Evolutionary conservation across 2,888 invertebrate species (phyloP).

Genomic region (Nomada fucata): DNA sequence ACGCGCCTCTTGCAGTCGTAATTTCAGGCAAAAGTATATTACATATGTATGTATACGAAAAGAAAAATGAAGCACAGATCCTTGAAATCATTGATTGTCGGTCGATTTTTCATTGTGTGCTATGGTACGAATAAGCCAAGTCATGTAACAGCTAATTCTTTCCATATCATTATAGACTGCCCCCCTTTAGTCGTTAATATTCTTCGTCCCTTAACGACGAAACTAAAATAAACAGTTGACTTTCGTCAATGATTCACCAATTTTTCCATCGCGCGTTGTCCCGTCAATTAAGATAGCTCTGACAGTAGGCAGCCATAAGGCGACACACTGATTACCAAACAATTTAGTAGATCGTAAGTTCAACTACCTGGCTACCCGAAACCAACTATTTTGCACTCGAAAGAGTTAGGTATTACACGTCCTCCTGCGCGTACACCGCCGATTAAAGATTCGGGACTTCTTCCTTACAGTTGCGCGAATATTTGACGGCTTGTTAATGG

Average conservation of each 20-base stretch:
- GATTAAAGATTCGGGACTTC: too few relatives aligned
- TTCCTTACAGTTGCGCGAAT: too few relatives aligned
- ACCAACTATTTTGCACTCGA: background rate
- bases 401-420: constrained; percentile 7
- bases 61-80: constrained; percentile 13
- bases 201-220: background rate
- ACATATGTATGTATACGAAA: background rate
- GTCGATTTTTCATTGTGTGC: background rate
- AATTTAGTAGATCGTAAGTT: background rate
- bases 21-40: background rate
- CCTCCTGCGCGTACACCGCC: background rate
- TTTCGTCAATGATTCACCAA: background rate
- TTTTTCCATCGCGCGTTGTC: background rate
- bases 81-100: background rate
- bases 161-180: background rate
- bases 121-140: too few relatives aligned
- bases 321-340: background rate
- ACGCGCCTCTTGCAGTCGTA: constrained; percentile 12
- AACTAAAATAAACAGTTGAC: background rate
- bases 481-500: too few relatives aligned
- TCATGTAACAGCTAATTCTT: background rate
- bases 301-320: background rate
- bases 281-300: constrained; percentile 1
- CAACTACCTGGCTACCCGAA: background rate
- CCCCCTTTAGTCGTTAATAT: background rate